Base-by-base conservation (phyloP, 2,113 vertebrate species). In the Barnardius zonarius region DNA sequence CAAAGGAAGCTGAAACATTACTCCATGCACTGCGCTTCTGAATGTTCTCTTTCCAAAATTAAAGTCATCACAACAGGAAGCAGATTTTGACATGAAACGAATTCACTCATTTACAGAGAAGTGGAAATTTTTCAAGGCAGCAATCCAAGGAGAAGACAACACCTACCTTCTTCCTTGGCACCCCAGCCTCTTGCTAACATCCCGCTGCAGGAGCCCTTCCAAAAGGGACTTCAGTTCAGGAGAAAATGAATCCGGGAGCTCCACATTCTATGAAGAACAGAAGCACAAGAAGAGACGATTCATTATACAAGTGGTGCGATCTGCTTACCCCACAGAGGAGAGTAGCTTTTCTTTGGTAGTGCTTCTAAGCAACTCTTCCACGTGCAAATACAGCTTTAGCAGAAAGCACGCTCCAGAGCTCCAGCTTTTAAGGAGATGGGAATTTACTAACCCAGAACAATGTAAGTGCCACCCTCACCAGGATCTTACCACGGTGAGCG, bases 401-500 rank as follows among this genome's bases (percentile, higher is more conserved):
- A 62, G 59, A 75, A 55, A 74, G 83, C 62, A 51, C 80, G 55
- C 52, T 31, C 5, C 5, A 8, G 4, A 37, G 52, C 1, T 9
- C 13, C 77, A 27, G 37, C 49, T 81, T 28, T 86, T 17, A 46
- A 77, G 77, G 84, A 33, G 61, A 52, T 1, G 27, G 30, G 39
- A 35, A 13, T 46, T 49, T 5, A 18, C 9, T 7, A 14, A 39
- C 48, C 13, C 51, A 10, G 44, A 51, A 70, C 69, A 57, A 24
- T 14, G 35, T 2, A 27, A 76, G 25, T 13, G 24, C 20, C 19
- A 8, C 24, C 27, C 54, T 10, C 69, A 39, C 13, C 64, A 83
- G 33, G 18, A n/a, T 27, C 98, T 99, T 98, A 99, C 99, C 99
- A 99, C 98, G 17, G 99, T 99, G 85, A 99, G 99, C 0, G 99